Conservation (phyloP, 2,113 vertebrate genomes). For the Leucopternis melanops region DNA sequence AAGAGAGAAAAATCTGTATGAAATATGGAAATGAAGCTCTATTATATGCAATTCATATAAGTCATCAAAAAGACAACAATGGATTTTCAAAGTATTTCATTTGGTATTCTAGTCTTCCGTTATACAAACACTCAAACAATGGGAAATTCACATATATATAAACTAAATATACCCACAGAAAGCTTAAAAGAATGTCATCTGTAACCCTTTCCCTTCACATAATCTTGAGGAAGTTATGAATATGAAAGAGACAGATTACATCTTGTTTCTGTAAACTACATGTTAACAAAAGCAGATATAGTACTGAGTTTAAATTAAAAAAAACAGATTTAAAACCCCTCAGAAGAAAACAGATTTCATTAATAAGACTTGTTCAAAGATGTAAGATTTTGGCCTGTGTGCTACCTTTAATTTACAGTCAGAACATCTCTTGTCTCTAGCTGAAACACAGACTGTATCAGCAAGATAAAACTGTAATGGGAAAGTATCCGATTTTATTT, state of each 20-base stretch:
- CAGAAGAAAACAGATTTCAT: not conserved
- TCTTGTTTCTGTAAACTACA: not conserved
- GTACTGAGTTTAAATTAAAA: not conserved
- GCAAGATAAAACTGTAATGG: not conserved
- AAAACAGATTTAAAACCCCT: not conserved
- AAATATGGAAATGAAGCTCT: not conserved
- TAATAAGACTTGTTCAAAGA: not conserved
- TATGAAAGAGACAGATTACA: not conserved
- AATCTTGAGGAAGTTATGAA: constrained; percentile 14
- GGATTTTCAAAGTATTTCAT: not conserved
- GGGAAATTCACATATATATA: not conserved
- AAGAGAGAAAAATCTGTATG: not conserved
- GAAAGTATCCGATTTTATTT: not conserved
- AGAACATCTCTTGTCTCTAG: not conserved
- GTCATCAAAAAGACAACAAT: not conserved
- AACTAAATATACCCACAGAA: not conserved
- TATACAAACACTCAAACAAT: not conserved
- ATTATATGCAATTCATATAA: not conserved
- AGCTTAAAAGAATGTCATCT: not conserved
- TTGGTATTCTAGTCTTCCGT: not conserved
- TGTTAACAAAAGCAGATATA: not conserved
- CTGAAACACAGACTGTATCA: not conserved
- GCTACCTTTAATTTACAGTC: not conserved
- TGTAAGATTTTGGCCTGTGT: not conserved
- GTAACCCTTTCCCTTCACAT: not conserved